Evolutionary conservation across 2,888 invertebrate species (phyloP).

Genomic region (Brenthis daphne): DNA sequence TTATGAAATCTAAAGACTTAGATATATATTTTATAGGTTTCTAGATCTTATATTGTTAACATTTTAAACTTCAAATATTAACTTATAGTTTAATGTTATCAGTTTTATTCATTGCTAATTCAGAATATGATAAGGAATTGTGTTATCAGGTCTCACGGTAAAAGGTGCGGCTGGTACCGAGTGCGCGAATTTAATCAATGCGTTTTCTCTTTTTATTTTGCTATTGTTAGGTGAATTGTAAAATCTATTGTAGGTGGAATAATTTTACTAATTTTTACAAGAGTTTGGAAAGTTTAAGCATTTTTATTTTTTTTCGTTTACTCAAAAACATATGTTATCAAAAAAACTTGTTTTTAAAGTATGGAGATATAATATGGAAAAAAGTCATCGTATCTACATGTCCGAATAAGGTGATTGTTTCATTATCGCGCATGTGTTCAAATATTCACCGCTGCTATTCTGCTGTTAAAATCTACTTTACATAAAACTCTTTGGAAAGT

Average conservation of each 20-base stretch:
- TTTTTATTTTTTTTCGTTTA: too few species aligned
- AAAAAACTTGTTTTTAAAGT: too few species aligned
- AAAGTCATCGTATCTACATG: too few species aligned
- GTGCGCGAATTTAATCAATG: conserved; percentile 26
- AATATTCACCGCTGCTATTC: too few species aligned
- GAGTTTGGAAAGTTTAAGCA: too few species aligned
- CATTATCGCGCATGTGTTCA: too few species aligned
- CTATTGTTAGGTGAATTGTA: background rate
- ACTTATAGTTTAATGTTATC: conserved; percentile 30
- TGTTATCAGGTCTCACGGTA: conserved; percentile 51
- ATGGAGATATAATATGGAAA: too few species aligned
- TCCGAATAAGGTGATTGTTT: too few species aligned
- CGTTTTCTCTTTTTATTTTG: conserved; percentile 26
- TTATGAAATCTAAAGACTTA: too few species aligned
- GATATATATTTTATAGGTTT: too few species aligned
- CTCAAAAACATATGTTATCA: too few species aligned
- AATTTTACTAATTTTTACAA: conserved; percentile 1
- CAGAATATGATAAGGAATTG: conserved; percentile 52
- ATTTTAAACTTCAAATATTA: background rate
- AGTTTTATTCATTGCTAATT: conserved; percentile 23
- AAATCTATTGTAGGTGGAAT: background rate
- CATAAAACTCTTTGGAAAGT: background rate
- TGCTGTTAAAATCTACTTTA: background rate
- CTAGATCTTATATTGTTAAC: too few species aligned
- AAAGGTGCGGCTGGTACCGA: conserved; percentile 38